These are phyloP conservation scores for Zosterops borbonicus DNA, from an alignment of 2,113 vertebrate genomes.

Conservation along the genomic window DNA sequence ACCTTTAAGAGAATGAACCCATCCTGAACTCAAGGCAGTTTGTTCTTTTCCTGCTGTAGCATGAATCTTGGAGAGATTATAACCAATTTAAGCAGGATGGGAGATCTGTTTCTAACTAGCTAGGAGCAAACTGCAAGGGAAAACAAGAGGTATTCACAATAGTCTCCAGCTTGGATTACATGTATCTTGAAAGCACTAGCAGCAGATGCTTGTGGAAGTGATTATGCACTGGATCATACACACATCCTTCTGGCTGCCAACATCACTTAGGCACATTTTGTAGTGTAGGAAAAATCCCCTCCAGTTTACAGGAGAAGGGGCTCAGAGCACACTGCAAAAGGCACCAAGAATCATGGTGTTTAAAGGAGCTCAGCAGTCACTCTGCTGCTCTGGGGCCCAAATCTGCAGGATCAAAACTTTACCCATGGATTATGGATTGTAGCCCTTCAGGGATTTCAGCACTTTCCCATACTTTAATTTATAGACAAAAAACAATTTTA, in stretches of 20 bases:
- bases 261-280: neutral
- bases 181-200: neutral
- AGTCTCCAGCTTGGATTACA: constrained; percentile 6
- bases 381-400: neutral
- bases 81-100: constrained; percentile 1
- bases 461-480: neutral
- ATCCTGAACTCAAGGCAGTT: neutral
- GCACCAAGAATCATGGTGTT: neutral
- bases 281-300: neutral
- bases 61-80: constrained; percentile 37
- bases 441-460: neutral
- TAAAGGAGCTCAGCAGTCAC: neutral
- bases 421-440: neutral
- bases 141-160: constrained; percentile 10
- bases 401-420: neutral
- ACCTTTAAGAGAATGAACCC: constrained; percentile 59
- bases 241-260: neutral
- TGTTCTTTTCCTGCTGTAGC: neutral
- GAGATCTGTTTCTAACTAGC: constrained; percentile 32
- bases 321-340: neutral
- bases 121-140: neutral
- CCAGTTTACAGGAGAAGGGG: neutral
- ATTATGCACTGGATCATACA: neutral
- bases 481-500: neutral
- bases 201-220: constrained; percentile 35